These are phyloP conservation scores for Odobenus rosmarus DNA, from an alignment of 2,113 vertebrate genomes.

Conservation along the genomic window DNA sequence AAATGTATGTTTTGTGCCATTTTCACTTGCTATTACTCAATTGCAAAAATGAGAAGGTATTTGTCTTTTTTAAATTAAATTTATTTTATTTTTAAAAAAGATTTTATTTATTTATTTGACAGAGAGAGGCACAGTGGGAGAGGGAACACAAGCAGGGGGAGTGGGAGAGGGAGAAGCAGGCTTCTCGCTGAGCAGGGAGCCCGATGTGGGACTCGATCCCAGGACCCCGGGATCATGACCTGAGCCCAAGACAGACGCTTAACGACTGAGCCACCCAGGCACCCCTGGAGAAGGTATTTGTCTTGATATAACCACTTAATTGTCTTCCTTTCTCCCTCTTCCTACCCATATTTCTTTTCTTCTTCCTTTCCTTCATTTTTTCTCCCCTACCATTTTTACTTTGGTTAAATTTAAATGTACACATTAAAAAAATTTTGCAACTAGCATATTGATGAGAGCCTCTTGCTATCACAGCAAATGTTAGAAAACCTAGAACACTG, in stretches of 20 bases:
- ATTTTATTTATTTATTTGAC: too few species aligned
- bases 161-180: too few species aligned
- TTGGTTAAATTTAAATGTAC: background rate
- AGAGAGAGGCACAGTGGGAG: too few species aligned
- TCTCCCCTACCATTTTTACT: background rate
- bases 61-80: background rate
- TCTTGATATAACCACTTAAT: background rate
- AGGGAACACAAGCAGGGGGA: too few species aligned
- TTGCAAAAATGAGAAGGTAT: constrained; percentile 15
- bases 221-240: too few species aligned
- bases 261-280: too few species aligned
- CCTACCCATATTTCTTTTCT: background rate
- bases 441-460: background rate
- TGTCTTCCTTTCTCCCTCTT: background rate
- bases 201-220: too few species aligned
- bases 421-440: background rate
- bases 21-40: background rate
- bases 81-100: too few species aligned
- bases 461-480: background rate
- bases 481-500: constrained; percentile 18
- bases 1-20: background rate
- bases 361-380: background rate
- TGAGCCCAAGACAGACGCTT: too few species aligned
- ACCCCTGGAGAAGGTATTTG: background rate
- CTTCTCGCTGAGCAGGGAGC: too few species aligned